Evolutionary conservation across 2,797 vertebrate species (phyloP), one percentile per base, ranked within the genome.

Genomic region (Nothura maculosa): DNA sequence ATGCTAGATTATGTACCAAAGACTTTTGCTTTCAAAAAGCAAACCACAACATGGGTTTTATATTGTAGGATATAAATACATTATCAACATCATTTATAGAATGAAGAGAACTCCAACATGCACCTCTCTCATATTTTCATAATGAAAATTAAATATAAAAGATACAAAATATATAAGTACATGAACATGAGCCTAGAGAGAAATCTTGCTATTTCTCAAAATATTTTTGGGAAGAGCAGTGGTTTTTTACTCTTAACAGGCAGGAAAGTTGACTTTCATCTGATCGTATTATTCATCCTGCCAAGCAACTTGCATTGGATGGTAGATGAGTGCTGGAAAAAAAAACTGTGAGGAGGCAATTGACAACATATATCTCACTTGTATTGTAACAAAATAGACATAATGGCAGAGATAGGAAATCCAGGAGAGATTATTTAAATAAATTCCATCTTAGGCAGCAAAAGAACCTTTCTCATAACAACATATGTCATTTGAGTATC

Each of bases 371-470:
- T 27, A 40, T 81, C 25, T 84, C 67, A 73, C 42, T 85, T 74
- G 30, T 43, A 72, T 72, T 84, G 69, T 84, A 72, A n/a, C 84
- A 45, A 85, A 92, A 90, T 28, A 94, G 68, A 77, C 55, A 40
- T 68, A 89, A 90, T 60, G 76, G 27, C 13, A 69, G 54, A 81
- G 45, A 78, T 2, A 32, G 2, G 12, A 94, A 93, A 92, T 57
- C 38, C 24, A 69, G 64, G 38, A 90, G 55, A 83, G 21, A 79
- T 69, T 75, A 85, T 76, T 94, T 81, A 76, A 93, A 89, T 85
- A 94, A 92, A 93, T 79, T 81, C 43, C 43, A 38, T 89, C 13
- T 76, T 43, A 45, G 38, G 47, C 30, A 94, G 47, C 27, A 90
- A 85, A 93, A 67, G 27, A 78, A 10, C 47, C 16, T 89, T 85